These are phyloP conservation scores for Spodoptera litura DNA, from an alignment of 1,140 invertebrate genomes.

Conservation along the genomic window DNA sequence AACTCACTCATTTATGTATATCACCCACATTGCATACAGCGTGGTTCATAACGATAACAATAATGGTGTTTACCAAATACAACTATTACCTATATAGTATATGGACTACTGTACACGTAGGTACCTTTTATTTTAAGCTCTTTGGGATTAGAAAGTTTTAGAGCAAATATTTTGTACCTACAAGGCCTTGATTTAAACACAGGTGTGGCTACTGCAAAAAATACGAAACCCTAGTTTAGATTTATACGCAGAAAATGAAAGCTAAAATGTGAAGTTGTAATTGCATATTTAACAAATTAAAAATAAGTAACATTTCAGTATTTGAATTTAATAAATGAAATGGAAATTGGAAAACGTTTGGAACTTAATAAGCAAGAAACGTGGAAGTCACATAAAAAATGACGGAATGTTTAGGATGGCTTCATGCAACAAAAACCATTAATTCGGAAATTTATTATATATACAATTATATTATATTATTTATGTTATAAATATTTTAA, in stretches of 20 bases:
- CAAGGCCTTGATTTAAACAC: too few species aligned
- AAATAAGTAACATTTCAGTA: too few species aligned
- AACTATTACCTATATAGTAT: background rate
- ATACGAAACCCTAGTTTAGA: too few species aligned
- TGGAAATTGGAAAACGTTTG: background rate
- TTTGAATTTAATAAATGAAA: background rate
- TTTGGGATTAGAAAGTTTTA: background rate
- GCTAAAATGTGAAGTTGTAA: too few species aligned
- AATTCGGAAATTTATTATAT: too few species aligned
- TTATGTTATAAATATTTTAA: too few species aligned
- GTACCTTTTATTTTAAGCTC: background rate
- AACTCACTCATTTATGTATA: constrained; percentile 21
- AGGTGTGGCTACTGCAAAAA: too few species aligned
- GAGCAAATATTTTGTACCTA: too few species aligned
- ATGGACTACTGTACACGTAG: too few species aligned
- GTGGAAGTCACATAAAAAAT: background rate
- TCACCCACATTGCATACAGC: background rate
- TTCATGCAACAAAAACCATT: background rate
- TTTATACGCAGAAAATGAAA: too few species aligned
- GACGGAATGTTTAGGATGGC: background rate
- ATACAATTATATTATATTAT: too few species aligned
- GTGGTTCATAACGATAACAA: constrained; percentile 29
- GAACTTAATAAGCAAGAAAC: background rate
- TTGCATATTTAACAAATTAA: too few species aligned
- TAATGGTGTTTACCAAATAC: background rate